These are phyloP conservation scores for Rhabditoides inermis DNA, from an alignment of 2,888 invertebrate genomes.

Conservation along the genomic window DNA sequence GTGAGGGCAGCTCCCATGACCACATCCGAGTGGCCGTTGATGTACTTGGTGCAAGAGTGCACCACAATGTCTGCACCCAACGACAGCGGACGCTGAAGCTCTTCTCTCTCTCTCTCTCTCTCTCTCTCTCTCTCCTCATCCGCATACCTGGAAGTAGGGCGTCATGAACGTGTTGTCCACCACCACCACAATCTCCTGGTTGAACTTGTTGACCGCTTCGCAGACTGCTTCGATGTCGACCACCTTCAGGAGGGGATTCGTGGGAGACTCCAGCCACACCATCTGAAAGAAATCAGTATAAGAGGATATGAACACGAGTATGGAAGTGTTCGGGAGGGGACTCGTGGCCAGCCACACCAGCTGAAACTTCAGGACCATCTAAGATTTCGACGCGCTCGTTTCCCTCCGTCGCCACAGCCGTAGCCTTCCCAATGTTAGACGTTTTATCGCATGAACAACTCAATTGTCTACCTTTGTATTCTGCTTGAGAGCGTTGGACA, in stretches of 20 bases:
- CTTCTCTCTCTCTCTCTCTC: too few species aligned
- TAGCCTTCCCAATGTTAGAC: too few species aligned
- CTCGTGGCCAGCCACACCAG: too few species aligned
- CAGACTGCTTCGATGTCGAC: slow-evolving; percentile 68
- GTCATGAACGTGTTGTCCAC: slow-evolving; percentile 82
- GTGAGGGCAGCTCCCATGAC: slow-evolving; percentile 81
- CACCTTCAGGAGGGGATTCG: slow-evolving; percentile 79
- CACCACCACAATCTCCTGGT: slow-evolving; percentile 57
- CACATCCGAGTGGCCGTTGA: slow-evolving; percentile 92
- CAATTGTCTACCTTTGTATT: slow-evolving; percentile 69
- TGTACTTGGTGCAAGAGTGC: slow-evolving; percentile 87
- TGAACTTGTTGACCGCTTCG: slow-evolving; percentile 57
- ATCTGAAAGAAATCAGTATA: slow-evolving; percentile 53
- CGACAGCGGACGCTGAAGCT: slow-evolving; percentile 71
- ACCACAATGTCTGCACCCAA: slow-evolving; percentile 79
- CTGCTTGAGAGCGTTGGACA: slow-evolving; percentile 66
- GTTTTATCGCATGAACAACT: too few species aligned
- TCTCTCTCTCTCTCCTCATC: too few species aligned
- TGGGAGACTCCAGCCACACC: slow-evolving; percentile 85
- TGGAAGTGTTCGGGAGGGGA: too few species aligned
- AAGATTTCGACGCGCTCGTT: too few species aligned
- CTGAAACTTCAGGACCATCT: too few species aligned
- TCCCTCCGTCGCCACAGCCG: too few species aligned
- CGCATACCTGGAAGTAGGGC: slow-evolving; percentile 9
- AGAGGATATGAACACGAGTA: too few species aligned